These are phyloP conservation scores for Microcebus tavaratra DNA, from an alignment of 2,113 vertebrate genomes.

Conservation along the genomic window DNA sequence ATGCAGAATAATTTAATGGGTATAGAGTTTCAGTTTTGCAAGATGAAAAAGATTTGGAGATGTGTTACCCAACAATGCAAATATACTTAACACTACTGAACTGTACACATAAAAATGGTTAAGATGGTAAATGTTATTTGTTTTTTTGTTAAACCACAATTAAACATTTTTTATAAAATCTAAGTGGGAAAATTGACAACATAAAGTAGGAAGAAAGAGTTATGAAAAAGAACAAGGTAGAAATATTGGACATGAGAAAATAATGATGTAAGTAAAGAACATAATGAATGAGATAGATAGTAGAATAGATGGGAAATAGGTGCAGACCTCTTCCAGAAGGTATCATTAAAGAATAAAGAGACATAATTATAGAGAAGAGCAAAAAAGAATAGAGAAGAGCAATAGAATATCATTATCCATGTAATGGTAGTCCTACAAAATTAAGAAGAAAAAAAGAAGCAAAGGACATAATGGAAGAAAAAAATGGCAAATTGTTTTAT, in stretches of 20 bases:
- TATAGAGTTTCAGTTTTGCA: not conserved
- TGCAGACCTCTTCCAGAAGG: not conserved
- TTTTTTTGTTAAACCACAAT: not conserved
- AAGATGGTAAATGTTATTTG: not conserved
- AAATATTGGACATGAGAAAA: not conserved
- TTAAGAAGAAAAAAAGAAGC: not conserved
- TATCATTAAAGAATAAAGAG: not conserved
- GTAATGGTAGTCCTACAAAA: not conserved
- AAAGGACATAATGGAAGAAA: not conserved
- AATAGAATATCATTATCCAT: not conserved
- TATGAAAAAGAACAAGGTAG: not conserved
- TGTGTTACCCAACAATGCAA: not conserved
- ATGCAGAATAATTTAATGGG: not conserved
- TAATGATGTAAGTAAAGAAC: not conserved
- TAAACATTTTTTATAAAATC: not conserved
- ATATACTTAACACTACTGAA: not conserved
- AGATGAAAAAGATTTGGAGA: not conserved
- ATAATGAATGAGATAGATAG: not conserved
- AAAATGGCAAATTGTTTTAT: not conserved
- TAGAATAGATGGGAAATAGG: not conserved
- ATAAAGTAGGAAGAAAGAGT: not conserved
- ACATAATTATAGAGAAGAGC: not conserved
- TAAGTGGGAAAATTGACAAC: not conserved
- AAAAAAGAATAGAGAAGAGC: not conserved
- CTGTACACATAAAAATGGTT: not conserved